Base-by-base conservation (phyloP, 2,113 vertebrate species). In the Gobius niger region DNA sequence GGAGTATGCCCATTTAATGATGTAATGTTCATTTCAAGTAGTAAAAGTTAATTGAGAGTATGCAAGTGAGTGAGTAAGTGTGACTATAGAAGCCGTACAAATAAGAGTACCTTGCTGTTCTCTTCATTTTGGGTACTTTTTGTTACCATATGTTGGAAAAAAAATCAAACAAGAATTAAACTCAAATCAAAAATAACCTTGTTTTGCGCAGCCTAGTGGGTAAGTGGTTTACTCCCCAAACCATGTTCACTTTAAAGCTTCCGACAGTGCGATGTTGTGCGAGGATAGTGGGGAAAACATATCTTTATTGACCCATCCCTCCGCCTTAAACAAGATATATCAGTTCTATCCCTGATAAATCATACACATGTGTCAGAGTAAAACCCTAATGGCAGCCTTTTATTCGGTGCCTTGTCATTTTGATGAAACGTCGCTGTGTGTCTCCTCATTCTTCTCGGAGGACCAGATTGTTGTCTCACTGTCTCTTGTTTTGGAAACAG, bases 331-430 rank as follows among this genome's bases (percentile, higher is more conserved):
- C 40, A 60, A 60, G 57, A 60, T 60, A 42, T 42, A 60, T 41
- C 57, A 60, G 40, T 60, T n/a, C 40, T 60, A 42, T 60, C 57
- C 4, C 13, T 60, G 57, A 60, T 60, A 60, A 42, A 60, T 60
- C 57, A 60, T 41, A 60, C 14, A n/a, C 57, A 56, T 56, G 40
- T 42, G 57, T 60, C 57, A 60, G 34, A 60, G 57, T 42, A 60
- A 60, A 60, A 57, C 24, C 57, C 57, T 42, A 60, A 60, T 60
- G 57, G 42, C 57, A 60, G 57, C 14, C 34, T 60, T 60, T 60
- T 60, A 60, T 60, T 60, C 42, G 57, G 57, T 60, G 57, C 40
- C 40, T 60, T 60, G 57, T 60, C 57, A 60, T 42, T 42, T 60
- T 60, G 57, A 60, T 60, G 57, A 40, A 60, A 14, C 14, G 34